Conservation (phyloP, 2,113 vertebrate genomes). For the Coryphaenoides rupestris region DNA sequence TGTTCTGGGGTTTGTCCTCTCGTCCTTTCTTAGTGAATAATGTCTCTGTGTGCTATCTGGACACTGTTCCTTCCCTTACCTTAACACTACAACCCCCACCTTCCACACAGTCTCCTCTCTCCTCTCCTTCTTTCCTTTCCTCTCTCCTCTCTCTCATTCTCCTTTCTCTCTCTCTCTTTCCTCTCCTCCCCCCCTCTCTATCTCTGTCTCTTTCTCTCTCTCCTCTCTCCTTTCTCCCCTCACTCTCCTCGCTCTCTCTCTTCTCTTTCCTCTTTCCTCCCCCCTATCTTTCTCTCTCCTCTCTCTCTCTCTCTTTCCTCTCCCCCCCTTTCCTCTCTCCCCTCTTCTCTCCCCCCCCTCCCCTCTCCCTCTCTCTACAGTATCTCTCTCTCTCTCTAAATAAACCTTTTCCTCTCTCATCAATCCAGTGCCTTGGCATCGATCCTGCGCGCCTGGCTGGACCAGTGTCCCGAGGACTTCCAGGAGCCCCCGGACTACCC, state of each 20-base stretch:
- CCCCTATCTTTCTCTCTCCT: neutral
- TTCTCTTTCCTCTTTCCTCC: conserved; percentile 23
- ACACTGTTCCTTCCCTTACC: no score
- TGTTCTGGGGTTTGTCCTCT: neutral
- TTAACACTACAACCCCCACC: no score
- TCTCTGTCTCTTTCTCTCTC: neutral
- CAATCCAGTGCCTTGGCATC: conserved; percentile 83
- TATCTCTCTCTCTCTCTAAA: neutral
- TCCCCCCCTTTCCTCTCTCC: neutral
- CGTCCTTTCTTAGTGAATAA: neutral
- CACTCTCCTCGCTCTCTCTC: conserved; percentile 47
- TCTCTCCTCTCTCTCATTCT: no score
- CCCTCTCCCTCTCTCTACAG: neutral
- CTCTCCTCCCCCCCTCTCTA: conserved; percentile 8
- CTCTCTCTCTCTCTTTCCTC: neutral
- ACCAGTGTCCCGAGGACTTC: conserved; percentile 93
- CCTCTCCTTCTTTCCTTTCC: no score
- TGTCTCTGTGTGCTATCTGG: no score
- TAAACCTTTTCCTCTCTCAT: conserved; percentile 12
- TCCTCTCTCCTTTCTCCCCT: neutral
- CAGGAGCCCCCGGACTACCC: conserved; percentile 83
- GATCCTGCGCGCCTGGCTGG: conserved; percentile 88
- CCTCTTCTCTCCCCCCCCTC: no score
- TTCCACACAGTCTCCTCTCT: no score
- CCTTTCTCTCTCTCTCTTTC: no score